A percentile compares a stretch with the other conserved stretches of the same genome.
Evolutionary conservation across 1,140 invertebrate genomes (phyloP).

Genomic region (Parapsyche elsis): DNA sequence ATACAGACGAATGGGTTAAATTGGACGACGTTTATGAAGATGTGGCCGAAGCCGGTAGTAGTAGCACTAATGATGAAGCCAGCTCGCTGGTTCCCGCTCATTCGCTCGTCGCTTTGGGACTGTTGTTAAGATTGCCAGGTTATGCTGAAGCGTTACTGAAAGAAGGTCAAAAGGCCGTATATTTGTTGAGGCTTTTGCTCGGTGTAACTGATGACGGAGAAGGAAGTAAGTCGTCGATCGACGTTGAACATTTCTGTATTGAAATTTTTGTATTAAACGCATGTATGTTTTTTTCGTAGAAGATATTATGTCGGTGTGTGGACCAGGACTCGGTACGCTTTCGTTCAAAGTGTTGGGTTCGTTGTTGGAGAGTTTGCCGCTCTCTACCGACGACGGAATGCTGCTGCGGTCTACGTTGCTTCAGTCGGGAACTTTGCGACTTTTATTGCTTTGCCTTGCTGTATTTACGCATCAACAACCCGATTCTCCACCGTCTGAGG

Average conservation of each 20-base stretch:
- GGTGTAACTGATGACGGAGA: conserved; percentile 93
- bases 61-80: conserved; percentile 57
- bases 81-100: conserved; percentile 81
- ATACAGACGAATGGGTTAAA: conserved; percentile 80
- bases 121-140: conserved; percentile 87
- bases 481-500: conserved; percentile 61
- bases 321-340: conserved; percentile 83
- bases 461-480: conserved; percentile 87
- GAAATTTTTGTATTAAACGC: background rate
- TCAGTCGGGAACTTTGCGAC: conserved; percentile 83
- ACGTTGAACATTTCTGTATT: background rate
- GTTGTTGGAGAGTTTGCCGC: conserved; percentile 81
- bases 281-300: conserved; percentile 63
- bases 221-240: conserved; percentile 72
- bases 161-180: conserved; percentile 86
- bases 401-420: conserved; percentile 82
- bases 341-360: conserved; percentile 88
- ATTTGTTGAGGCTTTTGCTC: conserved; percentile 83
- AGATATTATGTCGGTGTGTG: conserved; percentile 73
- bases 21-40: conserved; percentile 63
- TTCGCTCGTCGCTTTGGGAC: conserved; percentile 88
- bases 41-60: conserved; percentile 47
- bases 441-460: conserved; percentile 87
- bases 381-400: conserved; percentile 84
- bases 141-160: conserved; percentile 89